These are phyloP conservation scores for Neolamprologus kungweensis DNA, from an alignment of 2,113 vertebrate species.

Conservation along the genomic window DNA sequence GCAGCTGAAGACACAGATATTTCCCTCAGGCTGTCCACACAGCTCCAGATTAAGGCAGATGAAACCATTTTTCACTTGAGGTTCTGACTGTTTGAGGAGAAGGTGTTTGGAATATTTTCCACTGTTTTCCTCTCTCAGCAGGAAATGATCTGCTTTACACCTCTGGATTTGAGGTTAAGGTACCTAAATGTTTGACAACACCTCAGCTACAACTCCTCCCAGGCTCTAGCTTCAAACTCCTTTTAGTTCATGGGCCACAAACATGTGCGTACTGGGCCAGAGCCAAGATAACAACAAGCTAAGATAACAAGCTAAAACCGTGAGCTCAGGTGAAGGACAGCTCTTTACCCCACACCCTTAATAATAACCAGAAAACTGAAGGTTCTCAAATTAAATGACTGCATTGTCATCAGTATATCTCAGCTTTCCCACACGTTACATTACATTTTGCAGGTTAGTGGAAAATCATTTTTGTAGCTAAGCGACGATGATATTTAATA, in stretches of 20 bases:
- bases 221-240: background rate
- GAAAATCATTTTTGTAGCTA: background rate
- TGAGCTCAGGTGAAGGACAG: background rate
- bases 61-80: background rate
- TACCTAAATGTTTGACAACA: background rate
- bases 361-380: background rate
- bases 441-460: background rate
- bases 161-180: background rate
- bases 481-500: background rate
- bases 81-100: background rate
- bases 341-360: background rate
- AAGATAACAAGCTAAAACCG: background rate
- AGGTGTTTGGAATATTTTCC: background rate
- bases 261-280: background rate
- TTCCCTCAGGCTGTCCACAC: background rate
- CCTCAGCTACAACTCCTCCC: background rate
- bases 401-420: background rate
- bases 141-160: background rate
- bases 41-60: background rate
- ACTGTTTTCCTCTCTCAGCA: background rate
- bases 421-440: background rate
- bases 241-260: background rate
- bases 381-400: background rate
- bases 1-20: background rate
- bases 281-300: background rate